Evolutionary conservation across 2,888 invertebrate genomes (phyloP), one percentile per base, ranked within the genome.

Genomic region (Orchesella flavescens): DNA sequence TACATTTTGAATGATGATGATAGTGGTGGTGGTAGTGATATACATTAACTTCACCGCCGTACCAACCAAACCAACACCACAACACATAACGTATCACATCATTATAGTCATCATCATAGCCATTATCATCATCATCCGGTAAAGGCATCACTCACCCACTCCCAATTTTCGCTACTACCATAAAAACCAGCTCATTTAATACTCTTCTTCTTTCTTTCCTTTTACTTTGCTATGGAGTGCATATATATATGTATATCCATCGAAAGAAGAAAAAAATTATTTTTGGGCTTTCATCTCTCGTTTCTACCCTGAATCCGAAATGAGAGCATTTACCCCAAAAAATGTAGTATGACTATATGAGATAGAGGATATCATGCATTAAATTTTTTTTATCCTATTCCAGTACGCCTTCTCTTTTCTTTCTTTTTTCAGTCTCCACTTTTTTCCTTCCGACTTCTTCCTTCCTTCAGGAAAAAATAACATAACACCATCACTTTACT

Each of bases 61-160:
- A n/a, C n/a, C n/a, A n/a, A n/a, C n/a, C n/a, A n/a, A n/a, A n/a
- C n/a, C n/a, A n/a, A 34, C 34, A 34, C 34, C 34, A 7, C 34
- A 34, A 34, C 34, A 2, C 34, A 34, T 34, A 34, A 34, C 34
- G 34, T 34, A 34, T 49, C 49, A 15, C 49, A 49, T 49, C 49
- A 49, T 49, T 49, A 49, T 49, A 15, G n/a, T 61, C 61, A 61
- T 61, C 61, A 61, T 61, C 61, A 61, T 13, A 61, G 24, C 23
- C 61, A 61, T 61, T 61, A 61, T 24, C 61, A 61, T 61, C 13
- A 61, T 24, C 61, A 23, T 57, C 57, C 21, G 13, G 61, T 61
- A 61, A 61, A 23, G 61, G 24, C 15, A 61, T 61, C 61, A 61
- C 61, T 61, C 61, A 61, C 23, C 61, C 61, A 21, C 61, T 61